Evolutionary conservation across 2,113 vertebrate species (phyloP).

Genomic region (Alouatta palliata): DNA sequence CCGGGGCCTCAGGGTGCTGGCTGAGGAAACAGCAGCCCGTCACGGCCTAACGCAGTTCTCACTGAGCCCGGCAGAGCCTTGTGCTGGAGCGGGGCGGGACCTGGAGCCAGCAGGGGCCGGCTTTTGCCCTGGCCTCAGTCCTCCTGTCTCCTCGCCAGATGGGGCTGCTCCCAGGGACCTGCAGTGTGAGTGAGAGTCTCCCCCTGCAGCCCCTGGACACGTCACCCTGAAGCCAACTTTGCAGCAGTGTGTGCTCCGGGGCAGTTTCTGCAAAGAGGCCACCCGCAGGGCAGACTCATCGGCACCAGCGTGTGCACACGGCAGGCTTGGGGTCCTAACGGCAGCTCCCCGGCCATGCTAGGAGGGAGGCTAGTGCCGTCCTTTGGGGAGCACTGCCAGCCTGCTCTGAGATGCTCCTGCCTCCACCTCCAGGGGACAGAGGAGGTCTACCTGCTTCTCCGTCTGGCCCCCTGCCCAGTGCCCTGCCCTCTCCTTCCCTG

Average conservation of each 20-base stretch:
- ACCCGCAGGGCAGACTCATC: not conserved
- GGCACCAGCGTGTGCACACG: no score
- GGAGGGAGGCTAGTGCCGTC: not conserved
- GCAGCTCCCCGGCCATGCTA: rapidly evolving
- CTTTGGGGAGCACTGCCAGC: not conserved
- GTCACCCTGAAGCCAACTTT: not conserved
- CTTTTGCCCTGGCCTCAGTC: not conserved
- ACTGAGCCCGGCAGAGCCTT: not conserved
- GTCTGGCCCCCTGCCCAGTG: not conserved
- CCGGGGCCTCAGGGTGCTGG: not conserved
- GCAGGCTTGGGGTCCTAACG: no score
- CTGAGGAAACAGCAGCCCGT: not conserved
- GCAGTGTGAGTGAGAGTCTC: not conserved
- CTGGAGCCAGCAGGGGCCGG: not conserved
- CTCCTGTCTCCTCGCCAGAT: not conserved
- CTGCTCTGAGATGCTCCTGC: no score
- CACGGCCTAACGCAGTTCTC: not conserved
- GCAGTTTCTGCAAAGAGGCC: not conserved
- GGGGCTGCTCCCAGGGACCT: not conserved
- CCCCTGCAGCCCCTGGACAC: not conserved
- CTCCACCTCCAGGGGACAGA: not conserved
- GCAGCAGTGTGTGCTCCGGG: not conserved
- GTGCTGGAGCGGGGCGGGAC: not conserved
- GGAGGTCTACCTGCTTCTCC: not conserved
- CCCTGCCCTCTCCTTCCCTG: not conserved